Base-by-base conservation (phyloP, 2,797 vertebrate genomes). In the Pagetopsis macropterus region DNA sequence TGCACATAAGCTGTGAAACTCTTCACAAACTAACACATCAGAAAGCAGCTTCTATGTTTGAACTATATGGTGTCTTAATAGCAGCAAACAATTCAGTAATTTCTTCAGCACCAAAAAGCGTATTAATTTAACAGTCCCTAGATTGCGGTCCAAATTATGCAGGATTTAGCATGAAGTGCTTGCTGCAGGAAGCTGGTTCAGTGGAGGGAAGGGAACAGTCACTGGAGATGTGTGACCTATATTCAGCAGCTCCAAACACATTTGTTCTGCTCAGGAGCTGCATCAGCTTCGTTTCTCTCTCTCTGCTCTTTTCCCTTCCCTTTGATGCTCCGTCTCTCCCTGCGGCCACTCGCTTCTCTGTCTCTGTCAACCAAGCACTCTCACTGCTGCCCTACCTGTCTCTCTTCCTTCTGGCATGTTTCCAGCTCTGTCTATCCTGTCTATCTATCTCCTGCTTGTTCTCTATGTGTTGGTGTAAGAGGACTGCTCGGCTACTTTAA, bases 171-270 rank as follows among this genome's bases (percentile, higher is more conserved):
- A 62, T 81, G 46, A 74, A 68, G 61, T 55, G 74, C 67, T 48
- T 69, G 11, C 46, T 84, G 83, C 62, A 81, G 70, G 82, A 79
- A 72, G 63, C 76, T 85, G 79, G 74, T 88, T 91, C 76, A 87
- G 57, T 76, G 70, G 86, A 86, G 87, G 81, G 72, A 90, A 82
- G 87, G 74, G 67, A 88, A 76, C 85, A 90, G 87, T 90, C 91
- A 85, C 86, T 87, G 87, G 91, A 94, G 92, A 93, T 92, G 92
- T 94, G 89, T 94, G 93, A 94, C 94, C 92, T 94, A 95, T 89
- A 94, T 95, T 94, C 88, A 75, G 87, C 74, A 83, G 84, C 89
- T 91, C 84, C 79, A 62, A 91, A 90, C 84, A 85, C 90, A 91
- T 93, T 93, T 87, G 90, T 91, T 93, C 91, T 89, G 91, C 91